Conservation (phyloP, 2,113 vertebrate species). For the Tupaia tana region DNA sequence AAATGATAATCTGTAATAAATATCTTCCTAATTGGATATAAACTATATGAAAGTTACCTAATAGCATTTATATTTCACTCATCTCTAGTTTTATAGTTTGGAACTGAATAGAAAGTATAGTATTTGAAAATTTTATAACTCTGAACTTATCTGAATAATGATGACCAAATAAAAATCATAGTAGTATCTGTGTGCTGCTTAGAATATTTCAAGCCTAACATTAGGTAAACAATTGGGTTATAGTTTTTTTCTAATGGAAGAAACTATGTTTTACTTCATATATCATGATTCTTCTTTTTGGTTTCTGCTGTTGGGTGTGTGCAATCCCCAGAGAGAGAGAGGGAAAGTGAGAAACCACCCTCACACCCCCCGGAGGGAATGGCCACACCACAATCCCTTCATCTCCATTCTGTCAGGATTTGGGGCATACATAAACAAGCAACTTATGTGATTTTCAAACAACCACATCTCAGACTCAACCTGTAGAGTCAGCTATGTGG, state of each 20-base stretch:
- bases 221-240: not conserved
- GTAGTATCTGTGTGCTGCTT: not conserved
- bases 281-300: not conserved
- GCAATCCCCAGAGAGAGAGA: no score
- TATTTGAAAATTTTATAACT: constrained; percentile 45
- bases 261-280: not conserved
- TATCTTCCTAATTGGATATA: constrained; percentile 3
- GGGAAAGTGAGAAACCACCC: no score
- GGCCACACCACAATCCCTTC: no score
- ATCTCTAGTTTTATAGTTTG: constrained; percentile 35
- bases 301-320: no score
- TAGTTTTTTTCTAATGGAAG: not conserved
- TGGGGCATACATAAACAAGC: no score
- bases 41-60: constrained; percentile 32
- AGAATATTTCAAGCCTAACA: not conserved
- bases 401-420: no score
- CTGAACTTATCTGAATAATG: not conserved
- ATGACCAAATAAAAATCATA: not conserved
- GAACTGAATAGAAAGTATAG: constrained; percentile 35
- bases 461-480: no score
- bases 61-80: not conserved
- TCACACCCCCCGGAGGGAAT: no score
- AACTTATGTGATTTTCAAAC: no score
- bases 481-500: no score
- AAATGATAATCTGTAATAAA: constrained; percentile 28